Base-by-base conservation (phyloP, 37 sponge, comb jelly and placozoan genomes). In the Halichondria panicea region DNA sequence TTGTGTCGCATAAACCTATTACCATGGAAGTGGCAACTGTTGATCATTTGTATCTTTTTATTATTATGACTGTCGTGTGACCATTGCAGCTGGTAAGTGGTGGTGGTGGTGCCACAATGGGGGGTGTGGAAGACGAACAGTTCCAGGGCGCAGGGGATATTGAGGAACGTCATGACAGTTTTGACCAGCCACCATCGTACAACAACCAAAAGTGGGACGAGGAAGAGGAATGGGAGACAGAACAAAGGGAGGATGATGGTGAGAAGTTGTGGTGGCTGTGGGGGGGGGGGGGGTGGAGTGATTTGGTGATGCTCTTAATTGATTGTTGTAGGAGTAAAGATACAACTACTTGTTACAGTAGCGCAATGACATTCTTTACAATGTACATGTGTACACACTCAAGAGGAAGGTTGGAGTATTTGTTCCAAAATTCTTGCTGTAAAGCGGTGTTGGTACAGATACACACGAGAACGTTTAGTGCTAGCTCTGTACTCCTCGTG, bases 161-260 rank as follows among this genome's bases (percentile, higher is more conserved):
- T 24, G 30, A 9, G 46, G 27, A n/a, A n/a, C n/a, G n/a, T 4
- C 44, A 8, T n/a, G 68, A 41, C 15, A 43, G 68, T 40, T 63
- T 63, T 30, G 18, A 41, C 45, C 68, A 50, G n/a, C 55, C 66
- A 41, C 58, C 1, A n/a, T 46, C 21, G 7, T 34, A 4, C 36
- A 32, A 36, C 36, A 59, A 71, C 43, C 38, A 67, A 28, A 60
- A 63, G 62, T 75, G 74, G 11, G 66, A 65, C 0, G 68, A 83
- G 42, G 80, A 79, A 1, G 84, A 83, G 7, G 76, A 83, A 12
- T 83, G 84, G 84, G 84, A 75, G 6, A 48, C 44, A 0, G 33
- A 72, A 7, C 55, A 60, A 0, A 24, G 42, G 9, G 44, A 66
- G 25, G 82, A 78, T 33, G 52, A 33, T 67, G 52, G 55, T 7